These are phyloP conservation scores for Pogonognathellus flavescens DNA, from an alignment of 1,140 invertebrate genomes.

Conservation along the genomic window DNA sequence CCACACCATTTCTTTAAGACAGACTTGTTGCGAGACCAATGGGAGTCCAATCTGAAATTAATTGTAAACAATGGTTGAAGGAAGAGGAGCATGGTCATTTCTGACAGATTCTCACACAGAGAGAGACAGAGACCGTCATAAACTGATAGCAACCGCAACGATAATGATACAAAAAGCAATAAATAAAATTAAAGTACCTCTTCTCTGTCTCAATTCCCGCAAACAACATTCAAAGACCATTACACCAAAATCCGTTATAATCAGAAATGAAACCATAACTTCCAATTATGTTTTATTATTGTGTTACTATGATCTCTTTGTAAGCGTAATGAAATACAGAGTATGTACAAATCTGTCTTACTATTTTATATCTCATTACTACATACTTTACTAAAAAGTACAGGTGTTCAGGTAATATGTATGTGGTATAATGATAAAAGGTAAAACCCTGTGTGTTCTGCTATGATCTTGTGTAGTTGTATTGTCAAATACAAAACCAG, in stretches of 20 bases:
- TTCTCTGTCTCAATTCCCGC: constrained; percentile 4
- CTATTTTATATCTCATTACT: too few species aligned
- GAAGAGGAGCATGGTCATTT: not conserved
- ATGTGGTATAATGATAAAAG: too few species aligned
- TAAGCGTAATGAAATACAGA: too few species aligned
- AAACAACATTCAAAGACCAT: not conserved
- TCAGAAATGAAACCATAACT: constrained; percentile 50
- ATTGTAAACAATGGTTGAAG: constrained; percentile 5
- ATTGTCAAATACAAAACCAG: constrained; percentile 18
- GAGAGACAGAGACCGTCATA: not conserved
- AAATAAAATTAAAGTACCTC: constrained; percentile 31
- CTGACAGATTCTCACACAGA: not conserved
- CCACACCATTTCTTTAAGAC: not conserved
- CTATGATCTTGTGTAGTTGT: not conserved
- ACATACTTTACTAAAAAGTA: too few species aligned
- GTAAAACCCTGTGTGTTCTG: too few species aligned
- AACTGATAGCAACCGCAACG: not conserved
- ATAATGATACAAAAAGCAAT: not conserved
- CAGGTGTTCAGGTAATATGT: too few species aligned
- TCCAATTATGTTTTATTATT: constrained; percentile 22
- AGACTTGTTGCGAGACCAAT: not conserved
- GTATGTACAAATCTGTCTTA: too few species aligned
- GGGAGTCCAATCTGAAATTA: not conserved
- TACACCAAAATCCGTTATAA: constrained; percentile 40
- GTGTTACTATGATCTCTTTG: not conserved